Evolutionary conservation across 2,113 vertebrate species (phyloP).

Genomic region (Urocolius indicus): DNA sequence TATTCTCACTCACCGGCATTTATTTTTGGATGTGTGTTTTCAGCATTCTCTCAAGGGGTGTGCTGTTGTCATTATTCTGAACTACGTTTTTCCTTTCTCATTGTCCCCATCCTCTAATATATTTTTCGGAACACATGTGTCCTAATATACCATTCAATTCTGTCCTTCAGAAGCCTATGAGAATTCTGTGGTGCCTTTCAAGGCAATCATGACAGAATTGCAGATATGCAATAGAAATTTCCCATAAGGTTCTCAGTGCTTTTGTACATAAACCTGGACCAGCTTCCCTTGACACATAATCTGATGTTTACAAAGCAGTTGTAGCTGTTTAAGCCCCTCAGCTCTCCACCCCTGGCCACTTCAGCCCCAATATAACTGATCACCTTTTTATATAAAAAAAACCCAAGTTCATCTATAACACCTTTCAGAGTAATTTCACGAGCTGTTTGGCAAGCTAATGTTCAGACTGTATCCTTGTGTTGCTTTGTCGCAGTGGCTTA

Average conservation of each 20-base stretch:
- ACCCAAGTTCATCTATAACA: not conserved
- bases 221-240: not conserved
- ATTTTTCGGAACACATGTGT: not conserved
- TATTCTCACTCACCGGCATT: not conserved
- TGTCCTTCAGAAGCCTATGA: not conserved
- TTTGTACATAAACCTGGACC: not conserved
- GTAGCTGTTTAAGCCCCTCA: not conserved
- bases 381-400: not conserved
- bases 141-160: not conserved
- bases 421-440: not conserved
- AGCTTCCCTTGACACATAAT: not conserved
- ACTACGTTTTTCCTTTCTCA: not conserved
- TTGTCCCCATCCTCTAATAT: not conserved
- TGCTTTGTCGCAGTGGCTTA: not conserved
- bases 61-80: constrained; percentile 8
- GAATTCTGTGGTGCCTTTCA: not conserved
- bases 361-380: fast-evolving
- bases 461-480: not conserved
- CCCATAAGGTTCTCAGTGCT: not conserved
- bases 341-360: not conserved
- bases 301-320: not conserved
- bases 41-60: not conserved
- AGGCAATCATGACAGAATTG: not conserved
- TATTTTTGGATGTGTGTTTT: constrained; percentile 18
- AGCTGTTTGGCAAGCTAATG: not conserved